Base-by-base conservation (phyloP, 2,113 vertebrate genomes). In the Hydropotes inermis region DNA sequence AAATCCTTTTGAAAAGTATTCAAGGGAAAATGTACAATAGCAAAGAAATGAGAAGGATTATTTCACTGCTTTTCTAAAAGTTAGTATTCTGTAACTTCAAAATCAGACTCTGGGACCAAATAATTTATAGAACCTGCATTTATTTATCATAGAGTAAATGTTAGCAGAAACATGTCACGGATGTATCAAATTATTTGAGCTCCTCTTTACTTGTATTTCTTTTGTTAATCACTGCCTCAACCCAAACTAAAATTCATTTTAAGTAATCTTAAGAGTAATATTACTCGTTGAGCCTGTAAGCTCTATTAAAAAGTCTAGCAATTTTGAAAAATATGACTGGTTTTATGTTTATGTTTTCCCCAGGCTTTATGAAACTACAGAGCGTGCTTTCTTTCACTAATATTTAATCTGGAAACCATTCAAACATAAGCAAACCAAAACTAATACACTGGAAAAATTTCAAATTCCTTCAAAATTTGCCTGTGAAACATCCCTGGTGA, bases 381-480 rank as follows among this genome's bases (percentile, higher is more conserved):
- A 93, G 33, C 96, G 4, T 27, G 47, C 8, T 25, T 39, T 23
- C 9, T 82, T 70, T 94, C 9, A 25, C 89, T 54, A 36, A 30
- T 83, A 19, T 84, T 90, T 98, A 88, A 95, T 95, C 28, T 64
- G 88, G 43, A 96, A 55, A 64, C 30, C 17, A 89, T 23, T 86
- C 61, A 95, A 89, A 93, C 92, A 89, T 43, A 97, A 94, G 27
- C 81, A 97, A 98, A 43, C 11, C 11, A 93, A 81, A 96, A 95
- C 83, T 83, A 94, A 79, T 45, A 84, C 6, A 47, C 5, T 61
- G 12, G 45, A 50, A 97, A 96, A 19, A 16, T 47, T 64, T 95
- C 30, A 91, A 15, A 64, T 96, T 97, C 86, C 4, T 93, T 92
- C 5, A 86, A 30, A 84, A 58, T 82, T 74, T 92, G 12, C n/a